Base-by-base conservation (phyloP, 2,113 vertebrate species). In the Sinocyclocheilus grahami region DNA sequence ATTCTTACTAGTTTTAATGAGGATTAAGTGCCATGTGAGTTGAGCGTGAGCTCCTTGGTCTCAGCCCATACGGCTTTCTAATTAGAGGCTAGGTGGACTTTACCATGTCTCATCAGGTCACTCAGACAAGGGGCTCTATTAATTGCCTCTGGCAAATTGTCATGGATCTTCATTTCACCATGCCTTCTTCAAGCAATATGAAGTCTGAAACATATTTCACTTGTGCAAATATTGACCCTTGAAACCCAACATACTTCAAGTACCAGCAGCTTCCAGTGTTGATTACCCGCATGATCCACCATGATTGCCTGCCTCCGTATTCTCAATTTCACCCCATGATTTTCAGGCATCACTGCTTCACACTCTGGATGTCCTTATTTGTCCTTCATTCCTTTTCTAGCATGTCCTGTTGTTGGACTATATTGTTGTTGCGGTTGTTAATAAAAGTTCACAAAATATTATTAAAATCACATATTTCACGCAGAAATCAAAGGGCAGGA, bases 61-160 rank as follows among this genome's bases (percentile, higher is more conserved):
- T 51, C 3, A 46, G 63, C 67, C 42, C 27, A 71, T 85, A 46
- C 5, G 69, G 39, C 90, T 88, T 92, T 94, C 93, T 94, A 94
- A 95, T 95, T 94, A 94, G 91, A 80, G 84, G 85, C 93, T 91
- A 92, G 77, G 89, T 85, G 82, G 94, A 94, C 91, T 91, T 91
- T 90, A 92, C 92, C 91, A 89, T 82, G 87, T 89, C 93, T 92
- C 91, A 92, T 94, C 91, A 91, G 89, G 89, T 90, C 87, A 88
- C 85, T 89, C 88, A 89, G 91, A 92, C 89, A 87, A 88, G 87
- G 88, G 87, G 62, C 51, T 33, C 82, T 62, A 91, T 93, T 94
- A 95, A 94, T 95, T 94, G 91, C 92, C 92, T 94, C 87, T 84
- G 92, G 87, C 1, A 72, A 88, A 88, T 93, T 93, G 90, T 93